phyloP scores from a whole-genome alignment of 2,113 vertebrate genomes.

The Macroglossus sobrinus region DNA sequence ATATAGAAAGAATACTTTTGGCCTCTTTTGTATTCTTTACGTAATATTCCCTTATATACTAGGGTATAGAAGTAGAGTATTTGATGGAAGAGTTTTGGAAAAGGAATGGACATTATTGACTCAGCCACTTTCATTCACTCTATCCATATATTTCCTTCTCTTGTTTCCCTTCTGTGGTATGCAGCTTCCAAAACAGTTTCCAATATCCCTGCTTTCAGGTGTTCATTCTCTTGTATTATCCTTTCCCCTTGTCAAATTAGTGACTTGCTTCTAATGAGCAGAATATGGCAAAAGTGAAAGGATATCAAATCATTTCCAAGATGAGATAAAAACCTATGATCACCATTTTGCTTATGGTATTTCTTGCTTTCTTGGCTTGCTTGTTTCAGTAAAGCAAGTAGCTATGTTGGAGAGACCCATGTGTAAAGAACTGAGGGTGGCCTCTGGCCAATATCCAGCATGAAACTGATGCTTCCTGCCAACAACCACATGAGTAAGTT shows the following conservation, averaged over 20 bases:
- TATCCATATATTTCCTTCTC: neutral
- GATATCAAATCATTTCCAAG: neutral
- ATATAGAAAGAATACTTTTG: neutral
- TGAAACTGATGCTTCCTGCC: neutral
- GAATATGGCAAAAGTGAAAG: neutral
- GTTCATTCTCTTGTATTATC: neutral
- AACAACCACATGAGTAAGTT: neutral
- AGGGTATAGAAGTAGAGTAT: neutral
- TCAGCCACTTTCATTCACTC: neutral
- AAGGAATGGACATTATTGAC: neutral
- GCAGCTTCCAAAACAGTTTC: neutral
- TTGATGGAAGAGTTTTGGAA: neutral
- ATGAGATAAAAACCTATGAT: neutral
- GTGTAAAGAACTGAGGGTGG: neutral
- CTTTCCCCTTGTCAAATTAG: neutral
- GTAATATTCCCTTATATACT: neutral
- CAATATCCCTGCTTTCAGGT: neutral
- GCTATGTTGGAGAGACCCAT: neutral
- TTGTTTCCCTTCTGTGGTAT: neutral
- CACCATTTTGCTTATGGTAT: neutral
- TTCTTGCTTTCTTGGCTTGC: neutral
- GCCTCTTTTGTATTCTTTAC: neutral
- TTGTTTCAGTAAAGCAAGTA: neutral
- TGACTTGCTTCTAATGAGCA: neutral
- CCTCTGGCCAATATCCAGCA: neutral